These are phyloP conservation scores for Drosophila equinoxialis DNA, from an alignment of 1,140 invertebrate genomes.

Conservation along the genomic window DNA sequence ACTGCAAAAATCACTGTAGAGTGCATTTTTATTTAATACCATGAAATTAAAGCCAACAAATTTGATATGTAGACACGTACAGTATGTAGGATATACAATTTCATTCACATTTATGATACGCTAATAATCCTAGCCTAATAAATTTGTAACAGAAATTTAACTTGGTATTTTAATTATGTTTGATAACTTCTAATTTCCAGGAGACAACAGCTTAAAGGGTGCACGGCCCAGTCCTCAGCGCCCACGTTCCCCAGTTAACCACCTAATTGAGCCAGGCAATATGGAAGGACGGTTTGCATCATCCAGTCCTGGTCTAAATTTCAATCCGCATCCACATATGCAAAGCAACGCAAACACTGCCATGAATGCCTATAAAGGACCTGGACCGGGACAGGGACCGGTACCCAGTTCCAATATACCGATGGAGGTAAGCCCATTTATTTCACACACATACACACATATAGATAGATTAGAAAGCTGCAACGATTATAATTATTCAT, in stretches of 20 bases:
- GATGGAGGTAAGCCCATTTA: constrained; percentile 48
- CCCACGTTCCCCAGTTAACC: constrained; percentile 49
- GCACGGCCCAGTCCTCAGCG: constrained; percentile 71
- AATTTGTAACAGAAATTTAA: too few relatives aligned
- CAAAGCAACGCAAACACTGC: constrained; percentile 58
- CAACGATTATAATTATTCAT: too few relatives aligned
- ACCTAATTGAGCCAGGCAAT: constrained; percentile 45
- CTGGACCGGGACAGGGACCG: constrained; percentile 12
- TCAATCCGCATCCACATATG: constrained; percentile 59
- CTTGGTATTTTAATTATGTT: too few relatives aligned
- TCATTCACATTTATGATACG: too few relatives aligned
- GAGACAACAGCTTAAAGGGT: constrained; percentile 54
- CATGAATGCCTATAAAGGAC: constrained; percentile 59
- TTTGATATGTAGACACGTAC: too few relatives aligned
- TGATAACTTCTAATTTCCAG: constrained; percentile 25
- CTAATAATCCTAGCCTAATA: too few relatives aligned
- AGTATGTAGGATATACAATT: too few relatives aligned
- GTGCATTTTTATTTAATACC: too few relatives aligned
- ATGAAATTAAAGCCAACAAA: too few relatives aligned
- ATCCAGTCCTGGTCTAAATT: constrained; percentile 70
- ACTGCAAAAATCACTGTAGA: too few relatives aligned
- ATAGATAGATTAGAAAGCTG: too few relatives aligned
- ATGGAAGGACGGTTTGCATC: constrained; percentile 65
- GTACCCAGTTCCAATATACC: constrained; percentile 46
- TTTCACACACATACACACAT: too few relatives aligned